These are phyloP conservation scores for Pipistrellus pygmaeus DNA, from an alignment of 2,797 vertebrate species.

Conservation along the genomic window DNA sequence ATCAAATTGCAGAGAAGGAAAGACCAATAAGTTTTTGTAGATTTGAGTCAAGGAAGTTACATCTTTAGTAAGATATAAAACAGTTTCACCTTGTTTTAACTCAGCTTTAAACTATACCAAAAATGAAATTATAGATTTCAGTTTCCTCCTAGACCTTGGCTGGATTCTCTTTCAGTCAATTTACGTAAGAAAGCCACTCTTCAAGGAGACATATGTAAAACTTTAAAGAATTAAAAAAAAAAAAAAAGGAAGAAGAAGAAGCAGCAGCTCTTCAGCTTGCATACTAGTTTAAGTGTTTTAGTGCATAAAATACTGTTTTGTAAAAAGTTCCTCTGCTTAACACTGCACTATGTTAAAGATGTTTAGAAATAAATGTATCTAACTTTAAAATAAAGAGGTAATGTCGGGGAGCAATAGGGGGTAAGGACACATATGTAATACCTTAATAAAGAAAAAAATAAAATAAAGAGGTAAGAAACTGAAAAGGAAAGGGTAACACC, in stretches of 20 bases:
- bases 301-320: background rate
- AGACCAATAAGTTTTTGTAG: background rate
- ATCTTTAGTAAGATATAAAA: conserved; percentile 16
- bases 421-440: too few relatives aligned
- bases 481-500: conserved; percentile 12
- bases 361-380: conserved; percentile 34
- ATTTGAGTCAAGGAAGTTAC: conserved; percentile 17
- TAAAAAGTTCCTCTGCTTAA: conserved; percentile 22
- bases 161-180: background rate
- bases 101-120: background rate
- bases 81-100: background rate
- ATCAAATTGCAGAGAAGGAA: background rate
- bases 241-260: background rate
- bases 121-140: conserved; percentile 3
- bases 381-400: background rate
- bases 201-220: too few relatives aligned
- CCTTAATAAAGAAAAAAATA: background rate
- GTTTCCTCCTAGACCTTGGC: background rate
- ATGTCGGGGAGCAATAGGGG: background rate
- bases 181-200: background rate
- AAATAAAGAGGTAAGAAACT: background rate
- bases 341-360: conserved; percentile 1
- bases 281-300: background rate
- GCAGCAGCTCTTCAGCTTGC: background rate
- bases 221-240: too few relatives aligned